Evolutionary conservation across 2,888 invertebrate genomes (phyloP), one percentile per base, ranked within the genome.

Genomic region (Hydropsyche betteni): DNA sequence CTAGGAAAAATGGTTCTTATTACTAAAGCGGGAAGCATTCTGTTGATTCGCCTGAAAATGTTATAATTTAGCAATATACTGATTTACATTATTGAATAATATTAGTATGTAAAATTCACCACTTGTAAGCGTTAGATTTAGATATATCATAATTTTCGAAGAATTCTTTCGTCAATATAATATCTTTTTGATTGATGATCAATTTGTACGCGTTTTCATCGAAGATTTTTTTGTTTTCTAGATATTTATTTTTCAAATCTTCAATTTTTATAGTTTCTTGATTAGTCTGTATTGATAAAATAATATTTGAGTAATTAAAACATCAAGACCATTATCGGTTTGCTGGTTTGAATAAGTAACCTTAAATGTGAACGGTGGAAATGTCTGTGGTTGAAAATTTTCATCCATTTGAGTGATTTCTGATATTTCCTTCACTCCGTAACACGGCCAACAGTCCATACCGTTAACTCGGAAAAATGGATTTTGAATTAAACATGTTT

Each of bases 371-470:
- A 89, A 89, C 77, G 90, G 90, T 80, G 84, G 84, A 80, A 78
- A 83, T 74, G 85, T 82, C 80, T 86, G 84, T 77, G 84, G 82
- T 75, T 80, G 55, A 77, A 78, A 82, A 2, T 83, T 80, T 69
- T 83, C 83, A 51, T 83, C 86, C 75, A 89, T 88, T 70, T 89
- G 88, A 75, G 90, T 88, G 71, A 94, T 84, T 83, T 93, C 90
- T 74, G 91, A 86, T 53, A 95, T 88, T 81, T 90, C 90, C 80
- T 88, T 89, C 0, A 94, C 89, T 80, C 89, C 86, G 81, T 91
- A 91, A 81, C 95, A 96, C 0, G 95, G 94, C 90, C 92, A 93
- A 82, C 95, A 95, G 82, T 94, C 94, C 88, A 95, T 91, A 81
- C 94, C 93, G n/a, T 89, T 87, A 8, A 94, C 90, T 82, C 91